Conservation (phyloP, 1,140 invertebrate genomes). For the Amyelois transitella region DNA sequence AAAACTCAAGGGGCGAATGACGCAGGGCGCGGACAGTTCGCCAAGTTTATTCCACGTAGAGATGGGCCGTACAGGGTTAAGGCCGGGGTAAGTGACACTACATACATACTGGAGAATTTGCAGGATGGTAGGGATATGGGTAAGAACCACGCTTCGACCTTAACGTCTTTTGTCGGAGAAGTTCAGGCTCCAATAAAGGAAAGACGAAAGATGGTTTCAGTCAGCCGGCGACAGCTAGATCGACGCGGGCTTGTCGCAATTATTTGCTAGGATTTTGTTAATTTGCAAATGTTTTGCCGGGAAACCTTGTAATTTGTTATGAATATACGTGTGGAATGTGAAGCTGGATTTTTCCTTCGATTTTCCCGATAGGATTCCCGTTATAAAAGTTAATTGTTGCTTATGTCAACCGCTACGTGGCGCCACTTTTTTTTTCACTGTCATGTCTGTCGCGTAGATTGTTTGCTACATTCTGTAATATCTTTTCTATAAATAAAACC, state of each 20-base stretch:
- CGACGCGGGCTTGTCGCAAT: too few relatives aligned
- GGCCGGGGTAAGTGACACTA: neutral
- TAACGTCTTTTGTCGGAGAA: constrained; percentile 6
- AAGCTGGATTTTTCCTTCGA: neutral
- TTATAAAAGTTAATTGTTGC: too few relatives aligned
- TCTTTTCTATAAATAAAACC: too few relatives aligned
- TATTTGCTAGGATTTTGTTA: too few relatives aligned
- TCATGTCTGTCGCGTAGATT: too few relatives aligned
- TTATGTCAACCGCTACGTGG: too few relatives aligned
- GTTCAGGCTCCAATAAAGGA: neutral
- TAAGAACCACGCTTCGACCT: constrained; percentile 6
- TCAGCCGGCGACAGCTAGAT: too few relatives aligned
- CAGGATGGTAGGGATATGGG: neutral
- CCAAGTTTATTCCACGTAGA: constrained; percentile 43
- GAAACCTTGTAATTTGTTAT: too few relatives aligned
- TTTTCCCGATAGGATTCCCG: neutral
- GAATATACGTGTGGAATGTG: neutral
- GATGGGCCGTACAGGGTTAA: constrained; percentile 38
- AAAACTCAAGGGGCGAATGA: constrained; percentile 35
- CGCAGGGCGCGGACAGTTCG: constrained; percentile 19
- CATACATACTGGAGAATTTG: constrained; percentile 2
- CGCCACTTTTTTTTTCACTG: too few relatives aligned
- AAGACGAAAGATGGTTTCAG: constrained; percentile 9
- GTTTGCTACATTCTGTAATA: too few relatives aligned
- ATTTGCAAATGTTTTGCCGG: too few relatives aligned